A percentile compares a stretch with the other conserved stretches of the same genome.
phyloP scores from a whole-genome alignment of 2,113 vertebrate genomes.

The Rhadina sibilatrix region DNA sequence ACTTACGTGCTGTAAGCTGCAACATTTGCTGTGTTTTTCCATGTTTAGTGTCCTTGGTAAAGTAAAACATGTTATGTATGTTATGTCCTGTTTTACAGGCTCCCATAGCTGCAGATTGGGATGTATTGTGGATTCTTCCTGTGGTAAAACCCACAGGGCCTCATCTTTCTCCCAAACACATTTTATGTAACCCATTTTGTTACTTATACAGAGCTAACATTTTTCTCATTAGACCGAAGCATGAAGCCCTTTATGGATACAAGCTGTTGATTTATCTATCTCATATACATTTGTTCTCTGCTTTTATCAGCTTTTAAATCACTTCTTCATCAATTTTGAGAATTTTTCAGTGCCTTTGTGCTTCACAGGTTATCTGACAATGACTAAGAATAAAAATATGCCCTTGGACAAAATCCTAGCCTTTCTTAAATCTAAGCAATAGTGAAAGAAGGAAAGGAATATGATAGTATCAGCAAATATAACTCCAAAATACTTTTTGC shows the following conservation, averaged over 20 bases:
- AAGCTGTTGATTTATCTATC: neutral
- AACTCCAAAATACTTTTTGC: conserved; percentile 31
- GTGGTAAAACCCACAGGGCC: neutral
- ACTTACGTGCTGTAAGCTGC: accelerated
- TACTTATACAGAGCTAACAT: neutral
- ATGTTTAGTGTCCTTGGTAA: neutral
- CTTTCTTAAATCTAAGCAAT: conserved; percentile 21
- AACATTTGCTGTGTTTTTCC: neutral
- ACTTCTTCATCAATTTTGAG: neutral
- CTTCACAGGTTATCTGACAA: neutral
- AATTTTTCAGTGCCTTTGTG: neutral
- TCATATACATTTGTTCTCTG: neutral
- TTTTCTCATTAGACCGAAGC: neutral
- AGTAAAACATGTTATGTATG: neutral
- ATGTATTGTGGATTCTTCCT: neutral
- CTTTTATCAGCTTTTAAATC: neutral
- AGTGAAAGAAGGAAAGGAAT: conserved; percentile 35
- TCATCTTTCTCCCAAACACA: neutral
- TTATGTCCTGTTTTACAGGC: neutral
- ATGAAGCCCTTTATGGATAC: neutral
- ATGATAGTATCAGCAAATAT: conserved; percentile 44
- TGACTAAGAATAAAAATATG: conserved; percentile 32
- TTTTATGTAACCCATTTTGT: neutral
- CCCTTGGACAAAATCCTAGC: conserved; percentile 20
- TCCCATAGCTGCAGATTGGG: accelerated